Percentiles rank a stretch among this genome's conserved stretches.
phyloP scores from a whole-genome alignment of 2,113 vertebrate genomes.

The Limnothrissa miodon region DNA sequence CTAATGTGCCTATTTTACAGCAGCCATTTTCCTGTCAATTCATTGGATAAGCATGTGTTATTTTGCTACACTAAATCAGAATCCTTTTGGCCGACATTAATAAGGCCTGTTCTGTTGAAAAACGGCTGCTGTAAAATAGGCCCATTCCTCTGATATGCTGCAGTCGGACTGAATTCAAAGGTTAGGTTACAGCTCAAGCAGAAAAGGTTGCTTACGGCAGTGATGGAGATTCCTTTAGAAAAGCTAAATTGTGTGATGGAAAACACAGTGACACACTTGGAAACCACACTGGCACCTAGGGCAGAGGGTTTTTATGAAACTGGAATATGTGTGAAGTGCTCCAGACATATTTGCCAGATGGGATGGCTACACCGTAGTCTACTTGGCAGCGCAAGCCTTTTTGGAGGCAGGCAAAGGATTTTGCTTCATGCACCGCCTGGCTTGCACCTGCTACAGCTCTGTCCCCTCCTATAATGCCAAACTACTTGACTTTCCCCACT shows the following conservation, averaged over 20 bases:
- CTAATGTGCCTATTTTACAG: too few relatives aligned
- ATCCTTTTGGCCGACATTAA: too few relatives aligned
- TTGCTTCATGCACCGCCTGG: background rate
- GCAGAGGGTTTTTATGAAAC: background rate
- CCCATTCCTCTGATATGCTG: background rate
- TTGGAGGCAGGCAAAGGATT: background rate
- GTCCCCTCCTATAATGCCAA: background rate
- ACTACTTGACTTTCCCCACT: background rate
- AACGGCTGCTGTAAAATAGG: too few relatives aligned
- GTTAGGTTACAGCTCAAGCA: background rate
- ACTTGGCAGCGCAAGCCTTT: background rate
- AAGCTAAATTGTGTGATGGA: background rate
- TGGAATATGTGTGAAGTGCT: background rate
- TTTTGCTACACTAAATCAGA: too few relatives aligned
- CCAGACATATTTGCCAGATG: constrained; percentile 13
- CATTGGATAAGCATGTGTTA: too few relatives aligned
- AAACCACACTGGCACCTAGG: background rate
- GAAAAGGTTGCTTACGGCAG: background rate
- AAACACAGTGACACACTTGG: background rate
- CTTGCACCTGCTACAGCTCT: background rate
- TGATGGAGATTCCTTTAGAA: background rate
- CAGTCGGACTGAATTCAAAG: background rate
- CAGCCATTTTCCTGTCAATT: too few relatives aligned
- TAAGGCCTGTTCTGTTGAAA: too few relatives aligned
- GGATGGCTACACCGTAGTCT: background rate